These are phyloP conservation scores for Pollenia angustigena DNA, from an alignment of 2,888 invertebrate species.

Conservation along the genomic window DNA sequence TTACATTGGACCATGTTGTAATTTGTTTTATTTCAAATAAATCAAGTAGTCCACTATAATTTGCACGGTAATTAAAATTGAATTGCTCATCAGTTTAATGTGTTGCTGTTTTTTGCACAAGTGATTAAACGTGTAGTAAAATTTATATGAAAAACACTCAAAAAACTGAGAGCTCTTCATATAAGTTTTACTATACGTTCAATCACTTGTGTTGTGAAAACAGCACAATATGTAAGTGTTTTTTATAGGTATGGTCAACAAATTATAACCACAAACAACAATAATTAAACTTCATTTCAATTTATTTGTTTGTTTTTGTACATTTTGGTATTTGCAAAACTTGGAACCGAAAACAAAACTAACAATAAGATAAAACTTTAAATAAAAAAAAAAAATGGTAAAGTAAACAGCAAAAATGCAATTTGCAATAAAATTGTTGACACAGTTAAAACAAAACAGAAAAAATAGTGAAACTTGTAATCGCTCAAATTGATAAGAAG, in stretches of 20 bases:
- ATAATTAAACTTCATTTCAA: not conserved
- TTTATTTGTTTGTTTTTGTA: constrained; percentile 4
- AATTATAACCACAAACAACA: not conserved
- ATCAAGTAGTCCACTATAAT: too few species aligned
- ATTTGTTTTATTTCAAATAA: too few species aligned
- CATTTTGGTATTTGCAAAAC: not conserved
- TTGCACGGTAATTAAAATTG: not conserved
- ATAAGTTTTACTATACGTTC: too few species aligned
- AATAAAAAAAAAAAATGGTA: constrained; percentile 10
- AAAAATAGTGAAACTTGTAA: constrained; percentile 27
- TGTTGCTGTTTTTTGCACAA: not conserved
- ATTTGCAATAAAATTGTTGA: constrained; percentile 47
- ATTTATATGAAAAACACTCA: too few species aligned
- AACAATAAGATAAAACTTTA: constrained; percentile 26
- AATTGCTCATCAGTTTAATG: not conserved
- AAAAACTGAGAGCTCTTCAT: too few species aligned
- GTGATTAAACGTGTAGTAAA: too few species aligned
- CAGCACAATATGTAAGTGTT: not conserved
- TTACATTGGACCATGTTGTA: too few species aligned
- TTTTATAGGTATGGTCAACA: constrained; percentile 9
- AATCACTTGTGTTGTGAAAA: too few species aligned
- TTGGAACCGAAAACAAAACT: not conserved
- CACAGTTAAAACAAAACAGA: constrained; percentile 52
- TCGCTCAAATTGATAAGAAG: not conserved
- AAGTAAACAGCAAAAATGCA: constrained; percentile 14